Evolutionary conservation across 2,797 vertebrate genomes (phyloP).

Genomic region (Pempheris klunzingeri): DNA sequence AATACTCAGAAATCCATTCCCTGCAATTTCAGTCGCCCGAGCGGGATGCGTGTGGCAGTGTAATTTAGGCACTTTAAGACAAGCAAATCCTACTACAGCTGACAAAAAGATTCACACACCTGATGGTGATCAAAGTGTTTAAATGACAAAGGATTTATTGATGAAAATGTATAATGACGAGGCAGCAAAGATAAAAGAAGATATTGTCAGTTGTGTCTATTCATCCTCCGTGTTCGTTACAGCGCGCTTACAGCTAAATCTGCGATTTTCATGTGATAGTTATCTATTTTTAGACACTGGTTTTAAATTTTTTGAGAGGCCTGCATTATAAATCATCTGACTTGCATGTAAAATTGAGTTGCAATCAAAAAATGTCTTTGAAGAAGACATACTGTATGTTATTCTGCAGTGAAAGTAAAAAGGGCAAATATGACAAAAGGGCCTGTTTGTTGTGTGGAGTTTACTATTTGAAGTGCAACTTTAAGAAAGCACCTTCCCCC

Average conservation of each 20-base stretch:
- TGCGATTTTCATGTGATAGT: not conserved
- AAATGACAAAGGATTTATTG: constrained; percentile 54
- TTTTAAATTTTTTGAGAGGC: not conserved
- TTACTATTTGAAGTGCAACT: constrained; percentile 17
- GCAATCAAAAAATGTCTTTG: constrained; percentile 15
- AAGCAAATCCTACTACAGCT: constrained; percentile 39
- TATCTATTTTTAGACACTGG: constrained; percentile 7
- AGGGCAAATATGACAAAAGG: not conserved
- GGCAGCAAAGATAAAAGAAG: constrained; percentile 32
- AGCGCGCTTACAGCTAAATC: not conserved
- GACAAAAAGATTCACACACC: constrained; percentile 61
- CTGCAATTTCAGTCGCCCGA: constrained; percentile 33
- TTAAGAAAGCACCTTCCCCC: constrained; percentile 22
- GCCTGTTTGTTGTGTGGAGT: constrained; percentile 11
- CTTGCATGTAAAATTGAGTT: constrained; percentile 21
- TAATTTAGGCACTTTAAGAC: constrained; percentile 27
- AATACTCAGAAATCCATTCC: constrained; percentile 52
- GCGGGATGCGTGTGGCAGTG: constrained; percentile 41
- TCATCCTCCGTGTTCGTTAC: constrained; percentile 11
- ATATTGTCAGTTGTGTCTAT: constrained; percentile 42
- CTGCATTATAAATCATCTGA: not conserved
- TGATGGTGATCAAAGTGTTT: constrained; percentile 70
- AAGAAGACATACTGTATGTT: constrained; percentile 3
- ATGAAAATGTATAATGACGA: constrained; percentile 52
- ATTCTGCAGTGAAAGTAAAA: constrained; percentile 9